Evolutionary conservation across 2,888 invertebrate species (phyloP), one percentile per base, ranked within the genome.

Genomic region (Agonopterix subpropinquella): DNA sequence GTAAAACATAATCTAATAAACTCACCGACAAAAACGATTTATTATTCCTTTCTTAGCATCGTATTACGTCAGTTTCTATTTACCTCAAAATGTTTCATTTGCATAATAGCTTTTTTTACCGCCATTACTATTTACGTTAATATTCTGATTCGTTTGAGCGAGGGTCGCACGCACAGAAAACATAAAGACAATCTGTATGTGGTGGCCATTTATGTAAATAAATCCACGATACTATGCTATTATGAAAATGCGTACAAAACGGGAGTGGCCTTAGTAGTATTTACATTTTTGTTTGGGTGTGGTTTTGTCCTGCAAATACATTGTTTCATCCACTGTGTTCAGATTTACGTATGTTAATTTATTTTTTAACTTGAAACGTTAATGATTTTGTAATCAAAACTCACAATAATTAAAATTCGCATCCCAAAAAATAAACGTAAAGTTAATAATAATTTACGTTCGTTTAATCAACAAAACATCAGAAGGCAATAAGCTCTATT

Each of bases 81-180:
- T 88, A 84, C 84, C 80, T 80, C 81, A 80, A 86, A 85, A 84
- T 81, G 81, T 83, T 87, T 84, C 79, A 88, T 88, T 88, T 86
- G 85, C 88, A 88, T 88, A 88, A 88, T 86, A 80, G 85, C 85
- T 83, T 86, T 88, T 83, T 83, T 86, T 84, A 75, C 84, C 69
- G 78, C 76, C 79, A 79, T 82, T 80, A 82, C 80, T 85, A 85
- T 83, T 87, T 85, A 81, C 75, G 78, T 85, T 84, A 87, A 87
- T 86, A 85, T 87, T 86, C 78, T 80, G 83, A 86, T 85, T 86
- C 77, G 83, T 75, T 72, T 67, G 73, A 70, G 72, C 73, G 68
- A 74, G 45, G 45, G 45, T 45, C 81, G 83, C 88, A 87, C 88
- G 86, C 88, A 88, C 86, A 77, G 73, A 80, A 77, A 83, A 82